Evolutionary conservation across 2,888 invertebrate genomes (phyloP), one percentile per base, ranked within the genome.

Genomic region (Herminia tarsipennalis): DNA sequence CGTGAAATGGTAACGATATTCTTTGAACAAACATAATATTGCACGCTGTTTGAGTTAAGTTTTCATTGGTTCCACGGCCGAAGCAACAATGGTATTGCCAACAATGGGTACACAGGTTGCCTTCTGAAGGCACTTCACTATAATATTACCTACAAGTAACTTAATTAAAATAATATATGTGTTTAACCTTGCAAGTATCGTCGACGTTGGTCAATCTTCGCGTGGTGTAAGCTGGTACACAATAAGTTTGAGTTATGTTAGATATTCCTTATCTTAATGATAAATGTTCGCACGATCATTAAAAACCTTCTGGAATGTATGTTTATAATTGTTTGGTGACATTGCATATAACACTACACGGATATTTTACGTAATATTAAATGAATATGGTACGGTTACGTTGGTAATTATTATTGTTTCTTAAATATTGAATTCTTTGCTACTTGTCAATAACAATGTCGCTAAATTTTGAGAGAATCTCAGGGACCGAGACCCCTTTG

Each of bases 251-350:
- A 32, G 32, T 37, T 45, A 62, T 56, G 34, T 41, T 34, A 50
- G 24, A 29, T 35, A 49, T 60, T 45, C 30, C 25, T 53, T 57
- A 43, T 33, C 43, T 47, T 45, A 50, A 48, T 39, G 49, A 47
- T 44, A 43, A 40, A 39, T 24, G 35, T 66, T 63, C 64, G 53
- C 67, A 64, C 64, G 64, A 38, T 48, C 38, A 48, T 63, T 58
- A 49, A 39, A 44, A 47, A 51, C 42, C 39, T 47, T 32, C 32
- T 34, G 36, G 32, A 42, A 48, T 46, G 39, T 40, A 39, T 39
- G 30, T 61, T 43, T 52, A 32, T 66, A 48, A 51, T 61, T 46
- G 46, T 64, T 34, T 38, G 36, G 30, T 48, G 43, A 41, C 49
- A 53, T 58, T 55, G 47, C 36, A 12, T 42, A 21, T 44, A 30